Conservation (phyloP, 2,113 vertebrate genomes). For the Daubentonia madagascariensis region DNA sequence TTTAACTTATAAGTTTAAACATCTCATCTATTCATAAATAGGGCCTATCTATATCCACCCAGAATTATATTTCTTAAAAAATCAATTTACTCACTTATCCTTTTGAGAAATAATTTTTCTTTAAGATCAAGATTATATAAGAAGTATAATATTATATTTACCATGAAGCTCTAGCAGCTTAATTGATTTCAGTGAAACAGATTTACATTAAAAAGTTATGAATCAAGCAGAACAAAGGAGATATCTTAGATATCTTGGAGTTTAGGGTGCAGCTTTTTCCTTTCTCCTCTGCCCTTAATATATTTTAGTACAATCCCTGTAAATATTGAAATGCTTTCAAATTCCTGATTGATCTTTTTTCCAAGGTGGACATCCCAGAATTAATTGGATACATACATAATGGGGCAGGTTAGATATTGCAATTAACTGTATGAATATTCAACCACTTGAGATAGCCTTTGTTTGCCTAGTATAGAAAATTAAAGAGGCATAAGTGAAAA, state of each 20-base stretch:
- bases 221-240: not conserved
- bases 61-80: slow-evolving; percentile 7
- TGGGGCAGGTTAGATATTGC: not conserved
- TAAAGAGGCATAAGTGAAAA: not conserved
- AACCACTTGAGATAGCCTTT: not conserved
- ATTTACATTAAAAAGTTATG: not conserved
- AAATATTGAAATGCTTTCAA: not conserved
- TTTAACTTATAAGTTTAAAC: not conserved
- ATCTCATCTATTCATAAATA: not conserved
- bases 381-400: not conserved
- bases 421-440: not conserved
- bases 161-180: not conserved
- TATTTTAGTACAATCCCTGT: not conserved
- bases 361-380: not conserved
- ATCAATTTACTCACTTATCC: not conserved
- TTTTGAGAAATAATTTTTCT: not conserved
- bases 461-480: not conserved
- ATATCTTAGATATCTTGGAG: not conserved
- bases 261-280: not conserved
- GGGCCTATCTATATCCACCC: not conserved
- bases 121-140: not conserved
- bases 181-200: not conserved
- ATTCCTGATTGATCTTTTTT: not conserved
- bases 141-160: slow-evolving; percentile 14
- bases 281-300: not conserved